Base-by-base conservation (phyloP, 2,888 invertebrate genomes). In the Thecophora atra region DNA sequence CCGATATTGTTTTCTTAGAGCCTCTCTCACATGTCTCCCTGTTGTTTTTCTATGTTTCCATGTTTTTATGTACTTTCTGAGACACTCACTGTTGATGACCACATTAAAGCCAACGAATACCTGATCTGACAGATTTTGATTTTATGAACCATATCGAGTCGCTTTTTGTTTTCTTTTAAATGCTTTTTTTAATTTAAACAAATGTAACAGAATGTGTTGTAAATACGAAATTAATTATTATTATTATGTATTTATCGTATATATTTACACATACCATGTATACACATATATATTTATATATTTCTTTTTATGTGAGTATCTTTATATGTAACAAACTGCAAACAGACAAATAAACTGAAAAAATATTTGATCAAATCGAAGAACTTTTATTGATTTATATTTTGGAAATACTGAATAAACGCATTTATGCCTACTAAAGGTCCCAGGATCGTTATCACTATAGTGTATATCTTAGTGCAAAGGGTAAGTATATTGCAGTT, bases 341-440 rank as follows among this genome's bases (percentile, higher is more conserved):
- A 82, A 79, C 81, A 81, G 83, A 83, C 78, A 82, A 81, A 81
- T 81, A 81, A 81, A 81, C 81, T 81, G 83, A 78, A 81, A 82
- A 82, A 81, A 79, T 82, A 82, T 83, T 82, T 81, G 83, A 82
- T 81, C 77, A 78, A 58, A 58, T 28, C 76, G 76, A 74, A 75
- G 19, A 26, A 44, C n/a, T 7, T 56, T 24, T 4, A 71, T 37
- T 37, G 6, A 62, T 7, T 47, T 28, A 63, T 71, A 24, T 8
- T 56, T 21, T 19, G n/a, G 26, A 24, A 60, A 17, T 30, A 17
- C 26, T 21, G 42, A 13, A 3, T 3, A 47, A 47, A 62, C 26
- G 26, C 19, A 17, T 17, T 52, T 52, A 6, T 15, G 6, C 52
- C 8, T 6, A 52, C 19, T 52, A 15, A 6, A 15, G 7, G 11